These are phyloP conservation scores for Vulpes lagopus DNA, from an alignment of 2,113 vertebrate species.

Conservation along the genomic window DNA sequence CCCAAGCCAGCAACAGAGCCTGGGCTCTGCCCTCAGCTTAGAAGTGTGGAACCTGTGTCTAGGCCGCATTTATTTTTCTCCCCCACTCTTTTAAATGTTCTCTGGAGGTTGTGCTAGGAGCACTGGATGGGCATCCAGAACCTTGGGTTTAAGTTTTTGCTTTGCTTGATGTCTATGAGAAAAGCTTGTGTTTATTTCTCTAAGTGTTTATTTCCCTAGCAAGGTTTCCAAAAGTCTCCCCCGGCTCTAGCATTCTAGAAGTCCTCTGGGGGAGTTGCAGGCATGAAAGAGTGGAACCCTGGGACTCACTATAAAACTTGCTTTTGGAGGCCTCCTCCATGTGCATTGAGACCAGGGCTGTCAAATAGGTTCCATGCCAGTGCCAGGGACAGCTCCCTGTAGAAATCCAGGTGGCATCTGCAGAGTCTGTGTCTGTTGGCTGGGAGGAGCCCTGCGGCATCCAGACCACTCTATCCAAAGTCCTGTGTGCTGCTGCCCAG, in stretches of 20 bases:
- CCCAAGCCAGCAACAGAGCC: background rate
- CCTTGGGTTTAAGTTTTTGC: background rate
- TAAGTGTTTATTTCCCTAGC: background rate
- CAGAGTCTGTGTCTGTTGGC: background rate
- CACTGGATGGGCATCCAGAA: background rate
- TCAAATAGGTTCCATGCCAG: background rate
- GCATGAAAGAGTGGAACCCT: background rate
- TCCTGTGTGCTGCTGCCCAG: background rate
- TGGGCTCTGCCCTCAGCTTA: background rate
- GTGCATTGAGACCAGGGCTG: background rate
- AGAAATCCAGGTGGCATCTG: background rate
- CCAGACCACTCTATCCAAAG: background rate
- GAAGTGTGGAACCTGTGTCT: background rate
- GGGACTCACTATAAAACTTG: background rate
- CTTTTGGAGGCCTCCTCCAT: background rate
- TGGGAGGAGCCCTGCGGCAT: background rate
- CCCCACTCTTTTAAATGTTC: background rate
- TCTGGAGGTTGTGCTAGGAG: background rate
- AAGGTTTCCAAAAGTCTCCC: background rate
- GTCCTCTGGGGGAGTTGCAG: background rate
- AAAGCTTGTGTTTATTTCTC: background rate
- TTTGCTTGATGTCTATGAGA: background rate
- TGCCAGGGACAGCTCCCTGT: background rate
- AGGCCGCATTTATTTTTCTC: background rate
- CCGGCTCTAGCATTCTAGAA: background rate